Evolutionary conservation across 2,797 vertebrate species (phyloP), one percentile per base, ranked within the genome.

Genomic region (Orestias chungarensis): DNA sequence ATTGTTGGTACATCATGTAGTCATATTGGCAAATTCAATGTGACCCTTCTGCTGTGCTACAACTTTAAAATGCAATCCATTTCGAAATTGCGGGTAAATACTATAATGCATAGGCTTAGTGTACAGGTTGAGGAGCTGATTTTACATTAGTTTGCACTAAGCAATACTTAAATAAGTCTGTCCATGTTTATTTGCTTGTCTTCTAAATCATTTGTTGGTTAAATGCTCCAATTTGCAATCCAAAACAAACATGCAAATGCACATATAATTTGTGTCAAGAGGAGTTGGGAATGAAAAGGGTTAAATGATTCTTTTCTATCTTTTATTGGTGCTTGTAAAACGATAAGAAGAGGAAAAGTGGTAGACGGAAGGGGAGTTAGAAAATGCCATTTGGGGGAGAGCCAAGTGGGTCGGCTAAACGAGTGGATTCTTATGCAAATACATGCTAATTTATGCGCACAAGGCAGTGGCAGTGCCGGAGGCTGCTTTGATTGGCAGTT

Each of bases 401-500:
- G 90, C 92, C 92, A 91, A 93, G 93, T 91, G 90, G 90, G 89
- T 86, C 87, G 90, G 90, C 92, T 92, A 94, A 95, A 93, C 87
- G 90, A 91, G 91, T 83, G 89, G 84, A 92, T 93, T 93, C 88
- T 90, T 93, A 95, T 95, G 95, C 93, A 94, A 95, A 95, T 94
- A 73, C 81, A 95, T 95, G 94, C 93, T 93, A 95, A 95, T 95
- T 92, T 94, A 95, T 94, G 92, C 91, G 61, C 82, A 89, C 82
- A 89, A 93, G 88, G 91, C 92, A 92, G 90, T 92, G 93, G 93
- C 93, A 92, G 91, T 78, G 91, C 93, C 92, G 49, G 87, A 91
- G 93, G 93, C 92, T 88, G 90, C 89, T 91, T 91, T 95, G 95
- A 95, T 94, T 95, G 95, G 93, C 95, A 95, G 93, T 93, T 92